Base-by-base conservation (phyloP, 2,888 invertebrate genomes). In the Cremastobaeus sp. region DNA sequence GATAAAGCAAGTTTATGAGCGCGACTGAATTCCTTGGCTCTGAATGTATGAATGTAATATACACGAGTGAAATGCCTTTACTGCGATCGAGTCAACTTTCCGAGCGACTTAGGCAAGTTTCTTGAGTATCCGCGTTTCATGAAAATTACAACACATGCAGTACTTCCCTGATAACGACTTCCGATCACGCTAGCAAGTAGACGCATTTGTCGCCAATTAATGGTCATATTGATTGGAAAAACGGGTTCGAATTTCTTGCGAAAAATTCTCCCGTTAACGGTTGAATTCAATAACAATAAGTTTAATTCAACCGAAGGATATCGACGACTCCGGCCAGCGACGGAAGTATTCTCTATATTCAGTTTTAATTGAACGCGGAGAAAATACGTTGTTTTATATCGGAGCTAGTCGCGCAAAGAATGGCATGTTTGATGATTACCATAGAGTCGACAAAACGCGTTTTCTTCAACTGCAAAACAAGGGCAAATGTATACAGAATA, bases 151-250 rank as follows among this genome's bases (percentile, higher is more conserved):
- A 60, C 72, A 66, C 66, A 54, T 47, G 60, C 66, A 48, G 66
- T 64, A 34, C 48, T 45, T 55, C 28, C 28, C 30, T 54, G 60
- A 70, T 74, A 74, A 74, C 59, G 65, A 70, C 74, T 69, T 69
- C 74, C 74, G 74, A 74, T 65, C 74, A 74, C 69, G 69, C 69
- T 62, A 73, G 6, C 12, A 14, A 37, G 52, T 54, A 50, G 47
- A 57, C 65, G 69, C 48, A 54, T 69, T 74, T 74, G 69, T 74
- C 69, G 69, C 50, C 74, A 74, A 64, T 69, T 69, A 74, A 69
- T 64, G 74, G 74, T 34, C 45, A 59, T 50, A 65, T 69, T 59
- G 74, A 59, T 65, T 65, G 69, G 54, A 65, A 74, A 74, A 69
- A 74, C 52, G 47, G 69, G 74, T 69, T 74, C 59, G 52, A 34